Evolutionary conservation across 2,888 invertebrate species (phyloP), one percentile per base, ranked within the genome.

Genomic region (Eledona agricola): DNA sequence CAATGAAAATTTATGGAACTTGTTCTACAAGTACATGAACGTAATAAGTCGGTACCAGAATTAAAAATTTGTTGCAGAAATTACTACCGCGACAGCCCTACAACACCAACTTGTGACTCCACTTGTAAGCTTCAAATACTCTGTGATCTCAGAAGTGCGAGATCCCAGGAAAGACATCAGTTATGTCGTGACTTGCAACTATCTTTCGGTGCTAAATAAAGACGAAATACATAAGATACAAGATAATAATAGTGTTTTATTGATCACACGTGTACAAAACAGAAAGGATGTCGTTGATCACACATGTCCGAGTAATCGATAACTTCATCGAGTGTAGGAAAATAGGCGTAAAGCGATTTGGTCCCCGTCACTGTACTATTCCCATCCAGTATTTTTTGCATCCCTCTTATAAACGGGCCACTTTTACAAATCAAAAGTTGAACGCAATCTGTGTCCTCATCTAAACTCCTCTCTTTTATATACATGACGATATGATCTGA

Each of bases 1-100:
- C 43, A 90, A 95, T 76, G 86, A 89, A 64, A 84, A 87, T 31
- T 76, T 93, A 3, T 96, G 96, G 75, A 86, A 93, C 70, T 78
- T 85, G 65, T 97, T 93, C 77, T 90, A 89, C 79, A 92, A 89
- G 93, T n/a, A n/a, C n/a, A n/a, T n/a, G n/a, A n/a, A n/a, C n/a
- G n/a, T n/a, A n/a, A n/a, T n/a, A n/a, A n/a, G n/a, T n/a, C n/a
- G n/a, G n/a, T n/a, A n/a, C n/a, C n/a, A n/a, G n/a, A n/a, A n/a
- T n/a, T n/a, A n/a, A n/a, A n/a, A 32, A 9, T 51, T 74, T 72
- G n/a, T n/a, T n/a, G 0, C 66, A 93, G 93, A 68, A 86, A 90
- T 72, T 93, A 93, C 73, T 90, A 91, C 83, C 92, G 93, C 77
- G 89, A 89, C 73, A 93, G 92, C 37, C 90, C 93, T 0, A 85